Evolutionary conservation across 2,888 invertebrate genomes (phyloP).

Genomic region (Choreutis nemorana): DNA sequence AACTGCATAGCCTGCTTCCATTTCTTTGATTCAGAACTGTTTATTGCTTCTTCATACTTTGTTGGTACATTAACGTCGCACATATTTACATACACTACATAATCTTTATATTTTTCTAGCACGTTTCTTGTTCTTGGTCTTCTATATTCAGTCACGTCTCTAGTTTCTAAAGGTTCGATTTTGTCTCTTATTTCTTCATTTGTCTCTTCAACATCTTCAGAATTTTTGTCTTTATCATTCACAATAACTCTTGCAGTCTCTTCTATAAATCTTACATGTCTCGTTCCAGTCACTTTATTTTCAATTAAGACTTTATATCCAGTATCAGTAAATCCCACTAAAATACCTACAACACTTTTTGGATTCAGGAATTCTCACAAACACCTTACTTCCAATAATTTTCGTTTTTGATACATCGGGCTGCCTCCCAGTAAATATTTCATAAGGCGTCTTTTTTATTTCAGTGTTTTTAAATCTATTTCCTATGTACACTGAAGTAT

Average conservation of each 20-base stretch:
- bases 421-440: background rate
- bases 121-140: background rate
- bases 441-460: background rate
- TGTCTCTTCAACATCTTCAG: background rate
- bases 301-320: background rate
- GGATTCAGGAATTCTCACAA: too few relatives aligned
- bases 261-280: background rate
- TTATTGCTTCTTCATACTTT: background rate
- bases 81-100: background rate
- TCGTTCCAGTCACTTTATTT: background rate
- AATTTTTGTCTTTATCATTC: too few relatives aligned
- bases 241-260: too few relatives aligned
- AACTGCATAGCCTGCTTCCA: background rate
- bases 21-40: background rate
- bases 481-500: background rate
- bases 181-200: background rate
- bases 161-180: background rate
- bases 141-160: background rate
- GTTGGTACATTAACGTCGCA: conserved; percentile 1
- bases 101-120: background rate
- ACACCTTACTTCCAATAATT: too few relatives aligned
- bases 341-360: too few relatives aligned
- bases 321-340: background rate
- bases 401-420: too few relatives aligned
- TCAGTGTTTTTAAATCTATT: background rate